Base-by-base conservation (phyloP, 2,113 vertebrate genomes). In the Eudyptes chrysolophus region DNA sequence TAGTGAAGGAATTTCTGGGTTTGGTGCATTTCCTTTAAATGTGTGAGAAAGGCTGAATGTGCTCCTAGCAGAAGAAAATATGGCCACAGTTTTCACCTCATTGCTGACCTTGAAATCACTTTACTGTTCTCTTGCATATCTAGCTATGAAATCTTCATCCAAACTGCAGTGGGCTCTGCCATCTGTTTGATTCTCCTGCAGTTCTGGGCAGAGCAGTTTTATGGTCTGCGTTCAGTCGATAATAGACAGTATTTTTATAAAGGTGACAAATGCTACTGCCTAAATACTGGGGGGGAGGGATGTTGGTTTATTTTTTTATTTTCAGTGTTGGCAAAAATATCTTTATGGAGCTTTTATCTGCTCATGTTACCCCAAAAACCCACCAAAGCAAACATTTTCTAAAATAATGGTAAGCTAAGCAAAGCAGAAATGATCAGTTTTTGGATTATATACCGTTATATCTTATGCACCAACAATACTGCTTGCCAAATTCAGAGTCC, bases 141-240 rank as follows among this genome's bases (percentile, higher is more conserved):
- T 91, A 65, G 61, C 72, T 89, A 52, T 24, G 69, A 96, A 92
- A 82, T 64, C 90, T 86, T 94, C 65, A 60, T 90, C 68, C 93
- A 91, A 95, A 82, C 61, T 61, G 65, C 96, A 92, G 52, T 78
- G 87, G 88, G 51, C 69, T 90, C 84, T 84, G 86, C 86, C 89
- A 94, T 95, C 96, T 95, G 74, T 84, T 95, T 96, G 91, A 84
- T 92, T 94, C 69, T 65, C 52, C 80, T 78, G 87, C 48, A 91
- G 88, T 71, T 61, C 76, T 75, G 72, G 60, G 52, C 60, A 95
- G 74, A 81, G 42, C 17, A 74, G 32, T 71, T 95, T 87, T 89
- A 87, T 78, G 60, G 75, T 74, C 71, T 78, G 42, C 26, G 29
- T 88, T 75, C 68, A n/a, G 22, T 38, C 66, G 58, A 3, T 83